Percentiles rank a stretch among this genome's conserved stretches.
These are phyloP conservation scores for Calyptomena viridis DNA, from an alignment of 2,113 vertebrate genomes.

Conservation along the genomic window DNA sequence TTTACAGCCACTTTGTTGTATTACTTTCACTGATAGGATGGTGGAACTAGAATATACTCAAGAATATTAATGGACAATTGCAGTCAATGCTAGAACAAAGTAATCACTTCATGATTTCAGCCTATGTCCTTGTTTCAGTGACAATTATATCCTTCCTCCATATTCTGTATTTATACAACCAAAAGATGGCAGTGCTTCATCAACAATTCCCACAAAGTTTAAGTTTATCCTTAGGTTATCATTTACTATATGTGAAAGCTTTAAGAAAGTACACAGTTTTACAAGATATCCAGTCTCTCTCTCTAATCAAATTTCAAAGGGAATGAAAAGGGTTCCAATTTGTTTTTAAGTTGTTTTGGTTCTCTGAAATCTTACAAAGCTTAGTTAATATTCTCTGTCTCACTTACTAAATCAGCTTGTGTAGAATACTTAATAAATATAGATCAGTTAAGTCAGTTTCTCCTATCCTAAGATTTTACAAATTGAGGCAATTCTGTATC, in stretches of 20 bases:
- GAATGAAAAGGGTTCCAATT: not conserved
- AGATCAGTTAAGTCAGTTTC: not conserved
- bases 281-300: not conserved
- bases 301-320: not conserved
- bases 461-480: not conserved
- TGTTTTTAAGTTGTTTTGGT: not conserved
- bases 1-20: not conserved
- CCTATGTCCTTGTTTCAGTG: not conserved
- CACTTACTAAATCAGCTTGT: not conserved
- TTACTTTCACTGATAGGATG: not conserved
- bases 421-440: not conserved
- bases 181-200: constrained; percentile 83
- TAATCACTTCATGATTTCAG: not conserved
- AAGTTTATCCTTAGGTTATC: constrained; percentile 25
- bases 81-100: not conserved
- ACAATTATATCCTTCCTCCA: not conserved
- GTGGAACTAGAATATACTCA: not conserved
- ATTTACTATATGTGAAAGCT: not conserved
- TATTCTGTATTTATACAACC: constrained; percentile 68
- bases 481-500: not conserved
- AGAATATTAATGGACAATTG: not conserved
- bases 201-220: constrained; percentile 62
- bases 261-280: constrained; percentile 35
- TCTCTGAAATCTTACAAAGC: not conserved
- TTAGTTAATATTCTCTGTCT: not conserved